Percentiles rank a stretch among this genome's conserved stretches.
Conservation (phyloP, 2,888 invertebrate species). For the Leucozona laternaria region DNA sequence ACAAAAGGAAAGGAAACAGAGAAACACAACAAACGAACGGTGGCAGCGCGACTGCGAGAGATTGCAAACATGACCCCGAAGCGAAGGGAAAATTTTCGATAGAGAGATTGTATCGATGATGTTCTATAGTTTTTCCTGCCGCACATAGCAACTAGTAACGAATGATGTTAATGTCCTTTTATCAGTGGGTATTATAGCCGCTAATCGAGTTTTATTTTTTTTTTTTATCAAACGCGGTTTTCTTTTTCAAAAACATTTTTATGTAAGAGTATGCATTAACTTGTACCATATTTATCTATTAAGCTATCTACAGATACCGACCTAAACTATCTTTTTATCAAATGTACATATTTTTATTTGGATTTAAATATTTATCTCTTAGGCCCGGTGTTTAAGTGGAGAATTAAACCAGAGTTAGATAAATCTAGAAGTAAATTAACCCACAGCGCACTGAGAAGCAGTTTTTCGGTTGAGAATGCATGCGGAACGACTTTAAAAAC, state of each 20-base stretch:
- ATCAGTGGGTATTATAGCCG: conserved; percentile 37
- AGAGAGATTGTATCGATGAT: conserved; percentile 42
- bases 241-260: neutral
- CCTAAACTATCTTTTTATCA: neutral
- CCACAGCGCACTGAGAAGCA: too few species aligned
- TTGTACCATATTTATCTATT: neutral
- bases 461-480: too few species aligned
- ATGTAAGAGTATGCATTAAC: neutral
- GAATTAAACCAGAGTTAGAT: too few species aligned
- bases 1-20: neutral
- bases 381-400: too few species aligned
- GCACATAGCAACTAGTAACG: conserved; percentile 27
- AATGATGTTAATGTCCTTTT: conserved; percentile 63
- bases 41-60: neutral
- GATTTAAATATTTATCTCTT: too few species aligned
- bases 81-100: conserved; percentile 19
- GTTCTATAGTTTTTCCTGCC: conserved; percentile 26
- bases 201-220: conserved; percentile 22
- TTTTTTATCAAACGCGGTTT: neutral
- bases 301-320: neutral
- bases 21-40: too few species aligned
- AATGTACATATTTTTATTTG: too few species aligned
- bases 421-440: too few species aligned
- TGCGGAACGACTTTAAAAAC: too few species aligned
- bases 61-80: conserved; percentile 24